Evolutionary conservation across 2,113 vertebrate species (phyloP).

Genomic region (Chitala chitala): DNA sequence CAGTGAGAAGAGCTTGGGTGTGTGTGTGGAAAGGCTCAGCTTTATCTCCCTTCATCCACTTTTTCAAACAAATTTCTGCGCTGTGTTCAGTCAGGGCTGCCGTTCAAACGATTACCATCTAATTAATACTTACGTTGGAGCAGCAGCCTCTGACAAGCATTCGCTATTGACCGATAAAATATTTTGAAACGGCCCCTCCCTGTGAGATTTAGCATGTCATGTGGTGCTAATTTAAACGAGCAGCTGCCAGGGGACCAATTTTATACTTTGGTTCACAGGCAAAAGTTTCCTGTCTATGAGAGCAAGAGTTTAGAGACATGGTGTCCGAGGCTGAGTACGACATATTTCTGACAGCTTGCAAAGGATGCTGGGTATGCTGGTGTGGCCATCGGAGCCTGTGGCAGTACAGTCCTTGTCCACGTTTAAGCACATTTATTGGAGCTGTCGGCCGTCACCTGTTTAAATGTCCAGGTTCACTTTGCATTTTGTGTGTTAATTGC

Average conservation of each 20-base stretch:
- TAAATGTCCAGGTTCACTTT: not conserved
- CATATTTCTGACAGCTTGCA: not conserved
- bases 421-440: not conserved
- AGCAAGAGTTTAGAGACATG: not conserved
- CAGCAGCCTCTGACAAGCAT: too few species aligned
- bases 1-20: too few species aligned
- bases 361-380: not conserved
- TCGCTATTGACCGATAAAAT: too few species aligned
- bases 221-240: too few species aligned
- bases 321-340: not conserved
- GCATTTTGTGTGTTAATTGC: not conserved
- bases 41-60: not conserved
- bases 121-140: too few species aligned
- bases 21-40: not conserved
- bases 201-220: too few species aligned
- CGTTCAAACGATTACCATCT: not conserved
- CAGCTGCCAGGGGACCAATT: not conserved
- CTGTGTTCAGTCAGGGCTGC: not conserved
- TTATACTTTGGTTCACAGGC: not conserved
- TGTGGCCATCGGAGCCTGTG: not conserved
- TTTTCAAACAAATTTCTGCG: not conserved
- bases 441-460: not conserved
- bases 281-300: not conserved
- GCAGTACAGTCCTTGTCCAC: not conserved
- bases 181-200: too few species aligned